Conservation (phyloP, 2,888 invertebrate genomes). For the Mythimna ferrago region DNA sequence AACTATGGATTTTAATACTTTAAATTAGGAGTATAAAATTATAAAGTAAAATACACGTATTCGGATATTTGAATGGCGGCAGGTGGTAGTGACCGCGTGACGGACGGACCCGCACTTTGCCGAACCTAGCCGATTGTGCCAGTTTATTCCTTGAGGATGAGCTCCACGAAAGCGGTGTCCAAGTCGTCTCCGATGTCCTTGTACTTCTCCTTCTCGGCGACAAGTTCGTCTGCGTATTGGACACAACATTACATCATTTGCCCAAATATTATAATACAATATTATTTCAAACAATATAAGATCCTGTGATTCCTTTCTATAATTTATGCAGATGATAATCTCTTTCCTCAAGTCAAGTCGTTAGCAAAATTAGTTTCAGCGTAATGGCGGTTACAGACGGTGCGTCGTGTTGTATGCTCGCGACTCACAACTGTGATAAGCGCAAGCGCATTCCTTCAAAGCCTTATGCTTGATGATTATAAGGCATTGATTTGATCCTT, state of each 20-base stretch:
- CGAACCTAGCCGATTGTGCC: conserved; percentile 45
- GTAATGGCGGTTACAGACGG: conserved; percentile 69
- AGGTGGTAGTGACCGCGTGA: conserved; percentile 67
- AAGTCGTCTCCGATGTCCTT: conserved; percentile 99
- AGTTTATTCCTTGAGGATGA: conserved; percentile 94
- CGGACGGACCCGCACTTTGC: conserved; percentile 55
- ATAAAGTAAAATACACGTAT: conserved; percentile 84
- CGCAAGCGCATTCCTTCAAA: conserved; percentile 43
- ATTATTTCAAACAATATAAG: conserved; percentile 33
- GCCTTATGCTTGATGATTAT: conserved; percentile 50
- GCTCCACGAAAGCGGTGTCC: conserved; percentile 99
- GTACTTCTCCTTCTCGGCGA: conserved; percentile 99
- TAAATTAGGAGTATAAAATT: conserved; percentile 88
- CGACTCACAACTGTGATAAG: conserved; percentile 34
- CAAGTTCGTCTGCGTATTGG: conserved; percentile 95
- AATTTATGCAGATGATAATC: conserved; percentile 2
- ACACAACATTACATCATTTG: conserved; percentile 61
- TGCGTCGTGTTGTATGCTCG: conserved; percentile 43
- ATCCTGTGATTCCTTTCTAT: conserved; percentile 36
- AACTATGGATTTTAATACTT: conserved; percentile 87
- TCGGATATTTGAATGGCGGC: conserved; percentile 82
- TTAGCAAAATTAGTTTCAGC: conserved; percentile 74
- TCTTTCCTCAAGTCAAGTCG: conserved; percentile 82
- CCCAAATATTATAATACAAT: conserved; percentile 32
- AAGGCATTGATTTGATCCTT: conserved; percentile 30